A percentile compares a stretch with the other conserved stretches of the same genome.
These are phyloP conservation scores for Cyprinella venusta DNA, from an alignment of 2,797 vertebrate genomes.

Conservation along the genomic window DNA sequence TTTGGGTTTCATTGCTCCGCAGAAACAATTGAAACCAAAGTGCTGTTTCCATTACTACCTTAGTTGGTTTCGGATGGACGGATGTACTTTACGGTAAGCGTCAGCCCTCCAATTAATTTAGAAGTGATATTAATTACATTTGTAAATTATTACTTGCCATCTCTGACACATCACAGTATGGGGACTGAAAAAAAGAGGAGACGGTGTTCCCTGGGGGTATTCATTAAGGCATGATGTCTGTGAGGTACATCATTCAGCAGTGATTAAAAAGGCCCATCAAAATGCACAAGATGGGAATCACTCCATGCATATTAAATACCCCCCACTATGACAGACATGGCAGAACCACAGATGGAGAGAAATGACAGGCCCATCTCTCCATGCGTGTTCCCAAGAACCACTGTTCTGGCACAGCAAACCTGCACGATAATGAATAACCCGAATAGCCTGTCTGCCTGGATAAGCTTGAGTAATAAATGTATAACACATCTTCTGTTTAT, in stretches of 20 bases:
- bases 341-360: constrained; percentile 31
- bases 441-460: constrained; percentile 55
- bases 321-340: constrained; percentile 24
- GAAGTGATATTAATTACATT: constrained; percentile 60
- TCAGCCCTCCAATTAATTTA: constrained; percentile 55
- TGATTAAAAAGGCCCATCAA: constrained; percentile 56
- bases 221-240: constrained; percentile 53
- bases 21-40: constrained; percentile 12
- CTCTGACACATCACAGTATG: constrained; percentile 32
- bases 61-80: not conserved
- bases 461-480: constrained; percentile 51
- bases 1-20: not conserved
- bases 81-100: not conserved
- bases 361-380: constrained; percentile 13
- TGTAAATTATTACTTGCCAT: constrained; percentile 50
- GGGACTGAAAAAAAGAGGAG: constrained; percentile 10
- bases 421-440: constrained; percentile 51
- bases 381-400: constrained; percentile 4
- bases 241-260: constrained; percentile 46
- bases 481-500: constrained; percentile 53
- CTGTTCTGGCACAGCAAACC: constrained; percentile 38
- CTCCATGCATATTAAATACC: constrained; percentile 35
- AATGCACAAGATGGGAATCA: constrained; percentile 29
- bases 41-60: not conserved
- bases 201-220: constrained; percentile 40